A percentile compares a stretch with the other conserved stretches of the same genome.
Conservation (phyloP, 2,113 vertebrate genomes). For the Ceratotherium simum region DNA sequence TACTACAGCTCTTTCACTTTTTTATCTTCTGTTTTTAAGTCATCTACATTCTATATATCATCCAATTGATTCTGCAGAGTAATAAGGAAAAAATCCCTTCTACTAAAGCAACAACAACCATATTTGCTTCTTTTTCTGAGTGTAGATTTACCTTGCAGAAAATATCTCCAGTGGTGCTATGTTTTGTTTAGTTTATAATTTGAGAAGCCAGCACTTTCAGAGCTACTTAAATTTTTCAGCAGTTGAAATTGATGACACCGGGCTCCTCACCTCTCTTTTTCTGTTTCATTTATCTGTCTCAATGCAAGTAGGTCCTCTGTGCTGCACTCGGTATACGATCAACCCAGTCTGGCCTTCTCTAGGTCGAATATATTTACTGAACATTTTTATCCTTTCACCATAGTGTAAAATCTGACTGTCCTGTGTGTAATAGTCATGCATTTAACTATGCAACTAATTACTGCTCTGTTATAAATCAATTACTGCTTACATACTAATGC, state of each 20-base stretch:
- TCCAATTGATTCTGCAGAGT: not conserved
- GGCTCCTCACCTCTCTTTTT: rapidly evolving
- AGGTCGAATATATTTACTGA: not conserved
- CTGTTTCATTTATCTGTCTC: not conserved
- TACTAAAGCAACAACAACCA: not conserved
- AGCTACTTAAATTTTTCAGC: not conserved
- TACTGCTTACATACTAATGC: not conserved
- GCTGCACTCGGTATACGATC: not conserved
- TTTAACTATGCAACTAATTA: not conserved
- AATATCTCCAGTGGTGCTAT: not conserved
- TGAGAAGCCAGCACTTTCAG: not conserved
- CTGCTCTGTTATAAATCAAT: not conserved
- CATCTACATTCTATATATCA: not conserved
- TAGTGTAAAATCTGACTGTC: not conserved
- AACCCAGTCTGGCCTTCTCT: rapidly evolving
- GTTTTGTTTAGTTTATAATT: not conserved
- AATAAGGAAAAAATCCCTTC: not conserved
- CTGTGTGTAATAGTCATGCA: not conserved
- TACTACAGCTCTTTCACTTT: not conserved
- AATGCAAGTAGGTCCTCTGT: not conserved
- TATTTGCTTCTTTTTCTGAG: not conserved
- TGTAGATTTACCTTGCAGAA: not conserved
- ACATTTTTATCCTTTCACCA: not conserved
- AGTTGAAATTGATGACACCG: not conserved
- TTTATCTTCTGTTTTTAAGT: not conserved